A percentile compares a stretch with the other conserved stretches of the same genome.
phyloP scores from a whole-genome alignment of 2,113 vertebrate genomes.

The Rana temporaria region DNA sequence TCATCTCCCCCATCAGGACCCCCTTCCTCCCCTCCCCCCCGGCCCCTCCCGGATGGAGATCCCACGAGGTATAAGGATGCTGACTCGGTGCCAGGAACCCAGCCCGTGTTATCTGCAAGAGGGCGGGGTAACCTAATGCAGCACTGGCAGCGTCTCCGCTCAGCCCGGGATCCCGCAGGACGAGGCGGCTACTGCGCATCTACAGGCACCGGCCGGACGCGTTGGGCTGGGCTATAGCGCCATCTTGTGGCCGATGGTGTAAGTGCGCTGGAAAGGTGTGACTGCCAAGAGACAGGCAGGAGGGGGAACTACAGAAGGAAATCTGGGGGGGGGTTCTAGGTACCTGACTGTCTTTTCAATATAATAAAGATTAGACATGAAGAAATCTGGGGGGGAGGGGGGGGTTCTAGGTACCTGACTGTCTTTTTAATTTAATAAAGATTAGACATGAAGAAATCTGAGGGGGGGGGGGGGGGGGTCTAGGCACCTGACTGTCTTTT shows the following conservation, averaged over 20 bases:
- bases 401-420: too few species aligned
- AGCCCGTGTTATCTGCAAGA: slow-evolving; percentile 58
- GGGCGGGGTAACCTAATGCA: slow-evolving; percentile 57
- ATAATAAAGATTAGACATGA: too few species aligned
- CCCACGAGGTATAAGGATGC: slow-evolving; percentile 45
- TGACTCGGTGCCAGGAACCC: slow-evolving; percentile 55
- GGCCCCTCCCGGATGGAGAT: slow-evolving; percentile 47
- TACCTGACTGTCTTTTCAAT: too few species aligned
- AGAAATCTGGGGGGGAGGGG: too few species aligned
- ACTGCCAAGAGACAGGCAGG: background rate
- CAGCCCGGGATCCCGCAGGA: slow-evolving; percentile 51
- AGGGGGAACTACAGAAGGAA: too few species aligned
- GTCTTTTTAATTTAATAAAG: too few species aligned
- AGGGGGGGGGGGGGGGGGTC: too few species aligned
- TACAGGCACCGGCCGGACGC: background rate
- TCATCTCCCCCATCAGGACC: background rate
- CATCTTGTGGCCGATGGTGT: background rate
- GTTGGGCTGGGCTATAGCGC: background rate
- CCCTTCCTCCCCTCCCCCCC: background rate
- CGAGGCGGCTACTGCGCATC: slow-evolving; percentile 41
- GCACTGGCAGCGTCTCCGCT: slow-evolving; percentile 42
- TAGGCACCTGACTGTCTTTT: too few species aligned
- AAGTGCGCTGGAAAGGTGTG: background rate
- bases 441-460: too few species aligned
- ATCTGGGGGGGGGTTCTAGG: too few species aligned